Evolutionary conservation across 2,888 invertebrate genomes (phyloP), one percentile per base, ranked within the genome.

Genomic region (Eupithecia pulchellata): DNA sequence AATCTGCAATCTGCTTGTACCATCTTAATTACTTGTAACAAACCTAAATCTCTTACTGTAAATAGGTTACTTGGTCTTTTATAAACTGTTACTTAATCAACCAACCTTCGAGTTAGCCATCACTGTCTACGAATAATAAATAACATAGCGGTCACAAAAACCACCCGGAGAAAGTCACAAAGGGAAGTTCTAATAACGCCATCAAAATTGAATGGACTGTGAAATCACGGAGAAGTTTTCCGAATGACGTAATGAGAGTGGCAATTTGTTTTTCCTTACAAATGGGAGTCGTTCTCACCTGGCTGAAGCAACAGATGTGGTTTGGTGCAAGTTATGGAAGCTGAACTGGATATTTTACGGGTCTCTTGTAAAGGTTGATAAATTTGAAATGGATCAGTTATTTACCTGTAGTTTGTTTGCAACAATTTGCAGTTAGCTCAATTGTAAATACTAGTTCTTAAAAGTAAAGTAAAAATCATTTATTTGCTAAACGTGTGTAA

Each of bases 251-350:
- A 89, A 90, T 90, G 89, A 91, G 86, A 83, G 82, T 81, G 85
- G 86, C 88, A 87, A 90, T 90, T 89, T 89, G 89, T 89, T 90
- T 90, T 90, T 89, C 88, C 87, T 87, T 87, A 88, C 86, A 90
- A 91, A 89, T 87, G 86, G 83, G 79, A 82, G 81, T 82, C 85
- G 84, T 89, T 89, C 84, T 86, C 89, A 91, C 90, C 89, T 90
- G 89, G 84, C 84, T 81, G 81, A 86, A 84, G 90, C 90, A 90
- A 89, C 90, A 90, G 91, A 86, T 90, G 87, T 81, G 77, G 77
- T 75, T 77, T 83, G 88, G 84, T 73, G 27, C 77, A 88, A 88
- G 85, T 81, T 55, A 83, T 61, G 32, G n/a, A 61, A 32, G 2
- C 39, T 13, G 57, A 27, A 14, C 64, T 64, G 60, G 20, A 60